Conservation (phyloP, 2,888 invertebrate species). For the Octonoba sinensis region DNA sequence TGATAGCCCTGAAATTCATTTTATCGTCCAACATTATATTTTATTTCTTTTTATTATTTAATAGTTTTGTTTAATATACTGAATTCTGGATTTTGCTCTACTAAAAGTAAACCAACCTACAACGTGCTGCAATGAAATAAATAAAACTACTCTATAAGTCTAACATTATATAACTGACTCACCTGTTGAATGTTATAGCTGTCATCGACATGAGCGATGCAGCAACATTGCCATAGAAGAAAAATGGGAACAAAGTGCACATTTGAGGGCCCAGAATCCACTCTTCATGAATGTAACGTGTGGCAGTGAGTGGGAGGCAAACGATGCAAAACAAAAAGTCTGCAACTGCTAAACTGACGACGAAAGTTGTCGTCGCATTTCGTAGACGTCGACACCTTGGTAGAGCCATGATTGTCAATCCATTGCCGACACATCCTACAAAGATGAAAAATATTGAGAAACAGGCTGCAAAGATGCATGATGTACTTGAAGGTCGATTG, state of each 20-base stretch:
- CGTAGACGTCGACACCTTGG: slow-evolving; percentile 69
- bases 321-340: slow-evolving; percentile 89
- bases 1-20: too few species aligned
- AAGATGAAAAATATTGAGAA: slow-evolving; percentile 86
- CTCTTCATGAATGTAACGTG: slow-evolving; percentile 83
- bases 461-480: slow-evolving; percentile 82
- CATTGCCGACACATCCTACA: slow-evolving; percentile 73
- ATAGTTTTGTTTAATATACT: too few species aligned
- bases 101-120: too few species aligned
- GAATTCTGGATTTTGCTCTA: too few species aligned
- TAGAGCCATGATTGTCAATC: slow-evolving; percentile 76
- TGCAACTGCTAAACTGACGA: slow-evolving; percentile 89
- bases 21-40: too few species aligned
- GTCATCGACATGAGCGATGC: slow-evolving; percentile 67
- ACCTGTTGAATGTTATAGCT: slow-evolving; percentile 67
- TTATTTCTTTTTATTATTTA: too few species aligned
- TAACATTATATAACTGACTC: slow-evolving; percentile 9
- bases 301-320: slow-evolving; percentile 89
- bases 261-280: slow-evolving; percentile 79
- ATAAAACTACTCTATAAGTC: too few species aligned
- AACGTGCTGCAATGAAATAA: too few species aligned
- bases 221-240: slow-evolving; percentile 67
- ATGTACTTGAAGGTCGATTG: slow-evolving; percentile 46
- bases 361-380: slow-evolving; percentile 89
- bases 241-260: slow-evolving; percentile 73